Evolutionary conservation across 2,888 invertebrate genomes (phyloP).

Genomic region (Sabatieria punctata): DNA sequence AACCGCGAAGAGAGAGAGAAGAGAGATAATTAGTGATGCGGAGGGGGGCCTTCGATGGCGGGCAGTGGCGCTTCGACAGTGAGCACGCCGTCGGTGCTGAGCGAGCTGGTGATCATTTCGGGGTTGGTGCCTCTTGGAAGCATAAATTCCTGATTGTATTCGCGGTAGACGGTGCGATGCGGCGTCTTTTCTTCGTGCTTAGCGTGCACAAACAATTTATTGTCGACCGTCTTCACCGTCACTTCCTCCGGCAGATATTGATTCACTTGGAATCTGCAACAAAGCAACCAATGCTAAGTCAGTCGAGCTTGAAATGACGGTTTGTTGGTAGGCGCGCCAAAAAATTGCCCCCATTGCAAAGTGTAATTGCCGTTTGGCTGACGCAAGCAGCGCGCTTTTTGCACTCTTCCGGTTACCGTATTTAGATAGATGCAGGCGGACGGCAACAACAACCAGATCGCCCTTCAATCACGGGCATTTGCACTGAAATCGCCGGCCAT

Average conservation of each 20-base stretch:
- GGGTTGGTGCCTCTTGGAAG: conserved; percentile 91
- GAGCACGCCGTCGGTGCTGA: conserved; percentile 86
- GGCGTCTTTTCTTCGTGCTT: conserved; percentile 95
- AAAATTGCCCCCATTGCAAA: not conserved
- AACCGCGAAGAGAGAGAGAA: too few species aligned
- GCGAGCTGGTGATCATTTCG: conserved; percentile 80
- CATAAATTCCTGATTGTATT: conserved; percentile 87
- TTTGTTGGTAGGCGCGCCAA: not conserved
- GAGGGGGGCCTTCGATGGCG: conserved; percentile 6
- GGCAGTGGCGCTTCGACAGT: conserved; percentile 93
- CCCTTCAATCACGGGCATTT: too few species aligned
- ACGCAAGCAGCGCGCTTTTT: too few species aligned
- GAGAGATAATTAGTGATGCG: conserved; percentile 35
- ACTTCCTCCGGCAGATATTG: conserved; percentile 80
- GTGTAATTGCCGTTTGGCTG: not conserved
- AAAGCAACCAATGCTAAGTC: not conserved
- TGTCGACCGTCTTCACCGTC: conserved; percentile 92
- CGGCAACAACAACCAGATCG: too few species aligned
- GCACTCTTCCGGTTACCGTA: too few species aligned
- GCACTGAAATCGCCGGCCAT: too few species aligned
- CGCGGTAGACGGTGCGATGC: conserved; percentile 87
- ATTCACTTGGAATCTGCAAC: conserved; percentile 64
- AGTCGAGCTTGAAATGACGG: not conserved
- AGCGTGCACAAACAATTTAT: conserved; percentile 67
- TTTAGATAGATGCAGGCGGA: too few species aligned